Base-by-base conservation (phyloP, 2,888 invertebrate genomes). In the Patella depressa region DNA sequence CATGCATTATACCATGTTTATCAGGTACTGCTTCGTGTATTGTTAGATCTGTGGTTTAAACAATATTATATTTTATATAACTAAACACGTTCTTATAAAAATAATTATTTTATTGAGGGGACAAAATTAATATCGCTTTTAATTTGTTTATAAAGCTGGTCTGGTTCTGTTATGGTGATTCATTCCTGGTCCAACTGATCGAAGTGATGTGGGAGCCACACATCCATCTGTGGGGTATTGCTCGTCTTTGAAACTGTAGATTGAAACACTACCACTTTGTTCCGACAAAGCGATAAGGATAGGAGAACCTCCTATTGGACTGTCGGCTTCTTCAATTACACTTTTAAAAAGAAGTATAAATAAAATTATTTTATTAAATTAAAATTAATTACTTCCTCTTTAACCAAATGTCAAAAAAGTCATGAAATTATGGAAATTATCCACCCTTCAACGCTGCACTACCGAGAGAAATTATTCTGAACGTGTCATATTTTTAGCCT, bases 211-310 rank as follows among this genome's bases (percentile, higher is more conserved):
- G 2, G 65, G 65, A 2, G 65, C 19, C 19, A 24, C 19, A 65
- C 65, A 65, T 24, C 19, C 65, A 65, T 65, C 24, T 57, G 29
- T 9, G 14, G 75, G 75, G 69, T 54, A 75, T 45, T 53, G n/a
- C 69, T 69, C 69, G 53, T 75, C 75, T 19, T 24, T 55, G 15
- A 75, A 55, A 2, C 24, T 45, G 54, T 75, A 75, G 29, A 75
- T 29, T 9, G 70, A 53, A 2, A 75, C 57, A 55, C 75, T 75
- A 11, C 75, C 71, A 71, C 75, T 75, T 19, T n/a, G 34, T 71
- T 65, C 19, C 7, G 75, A 75, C 17, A 71, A 71, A n/a, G 71
- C 75, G 53, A 75, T 75, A 17, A 75, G 19, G 17, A 75, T 14
- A 19, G 75, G 75, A 57, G 53, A 53, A n/a, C 70, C 70, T 7